Base-by-base conservation (phyloP, 2,888 invertebrate species). In the Pyrocoelia pectoralis region DNA sequence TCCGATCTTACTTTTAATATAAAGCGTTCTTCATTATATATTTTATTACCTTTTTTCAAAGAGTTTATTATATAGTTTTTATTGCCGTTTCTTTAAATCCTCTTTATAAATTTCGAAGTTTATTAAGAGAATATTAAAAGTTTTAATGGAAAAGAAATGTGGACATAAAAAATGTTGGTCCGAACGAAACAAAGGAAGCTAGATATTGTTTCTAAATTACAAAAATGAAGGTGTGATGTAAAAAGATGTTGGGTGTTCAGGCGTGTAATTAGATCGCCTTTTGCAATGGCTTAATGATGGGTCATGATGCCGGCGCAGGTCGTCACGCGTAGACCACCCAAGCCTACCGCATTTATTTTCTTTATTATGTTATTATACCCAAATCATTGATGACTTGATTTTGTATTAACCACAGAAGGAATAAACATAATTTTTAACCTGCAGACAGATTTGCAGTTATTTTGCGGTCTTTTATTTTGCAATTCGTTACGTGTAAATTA, bases 241-340 rank as follows among this genome's bases (percentile, higher is more conserved):
- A 77, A 76, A 74, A 78, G 79, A 76, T 74, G 79, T 78, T 77
- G 77, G 79, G 79, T 79, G 78, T 79, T 74, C 76, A 73, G 73
- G 74, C 74, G 74, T 74, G 79, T 80, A 80, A 81, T 82, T 81
- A 82, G 81, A 80, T 81, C 81, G 81, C 81, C 82, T 81, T 81
- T 81, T 78, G 81, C 81, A 81, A 80, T 79, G 77, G 80, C 77
- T 81, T 81, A 82, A 81, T 82, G 81, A 81, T 78, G 79, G 81
- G 77, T 78, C 79, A 78, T 76, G 78, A 77, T 75, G 77, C 75
- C 77, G 76, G 77, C 78, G 76, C 74, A 76, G 76, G 78, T 78
- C 80, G 75, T 76, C 74, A 73, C 76, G 74, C 74, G 78, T 75
- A 75, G 79, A 79, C 79, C 79, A 79, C 79, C 78, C 79, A 78